These are phyloP conservation scores for Terrapene triunguis DNA, from an alignment of 2,113 vertebrate species.

Conservation along the genomic window DNA sequence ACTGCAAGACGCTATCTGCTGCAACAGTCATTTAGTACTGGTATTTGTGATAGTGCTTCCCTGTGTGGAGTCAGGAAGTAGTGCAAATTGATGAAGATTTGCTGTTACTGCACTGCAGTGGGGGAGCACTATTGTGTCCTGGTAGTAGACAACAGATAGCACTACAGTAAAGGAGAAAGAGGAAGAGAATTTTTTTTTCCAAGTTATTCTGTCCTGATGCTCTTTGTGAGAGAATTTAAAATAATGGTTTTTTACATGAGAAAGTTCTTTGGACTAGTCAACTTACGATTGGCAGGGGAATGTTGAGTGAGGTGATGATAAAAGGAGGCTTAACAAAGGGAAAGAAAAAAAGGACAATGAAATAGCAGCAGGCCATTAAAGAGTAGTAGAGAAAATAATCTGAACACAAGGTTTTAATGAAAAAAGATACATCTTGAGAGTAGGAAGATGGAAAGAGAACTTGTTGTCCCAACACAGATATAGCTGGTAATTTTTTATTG, in stretches of 20 bases:
- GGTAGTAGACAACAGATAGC: background rate
- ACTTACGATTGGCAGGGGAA: background rate
- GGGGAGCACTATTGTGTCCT: background rate
- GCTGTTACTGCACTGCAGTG: background rate
- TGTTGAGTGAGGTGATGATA: background rate
- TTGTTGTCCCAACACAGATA: background rate
- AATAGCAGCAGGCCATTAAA: background rate
- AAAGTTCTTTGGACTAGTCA: background rate
- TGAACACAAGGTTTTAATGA: background rate
- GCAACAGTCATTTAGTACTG: background rate
- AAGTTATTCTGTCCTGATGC: too few species aligned
- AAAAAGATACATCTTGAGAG: background rate
- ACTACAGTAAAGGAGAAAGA: background rate
- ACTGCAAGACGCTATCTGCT: background rate
- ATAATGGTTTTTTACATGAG: too few species aligned
- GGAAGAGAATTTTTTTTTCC: background rate
- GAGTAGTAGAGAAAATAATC: background rate
- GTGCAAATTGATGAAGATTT: background rate
- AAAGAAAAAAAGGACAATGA: background rate
- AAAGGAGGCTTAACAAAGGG: background rate
- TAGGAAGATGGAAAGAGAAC: background rate
- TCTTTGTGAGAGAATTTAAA: background rate
- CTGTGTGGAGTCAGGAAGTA: background rate
- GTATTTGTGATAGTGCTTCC: background rate
- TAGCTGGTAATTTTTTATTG: background rate